These are phyloP conservation scores for Yponomeuta sedellus DNA, from an alignment of 2,888 invertebrate species.

Conservation along the genomic window DNA sequence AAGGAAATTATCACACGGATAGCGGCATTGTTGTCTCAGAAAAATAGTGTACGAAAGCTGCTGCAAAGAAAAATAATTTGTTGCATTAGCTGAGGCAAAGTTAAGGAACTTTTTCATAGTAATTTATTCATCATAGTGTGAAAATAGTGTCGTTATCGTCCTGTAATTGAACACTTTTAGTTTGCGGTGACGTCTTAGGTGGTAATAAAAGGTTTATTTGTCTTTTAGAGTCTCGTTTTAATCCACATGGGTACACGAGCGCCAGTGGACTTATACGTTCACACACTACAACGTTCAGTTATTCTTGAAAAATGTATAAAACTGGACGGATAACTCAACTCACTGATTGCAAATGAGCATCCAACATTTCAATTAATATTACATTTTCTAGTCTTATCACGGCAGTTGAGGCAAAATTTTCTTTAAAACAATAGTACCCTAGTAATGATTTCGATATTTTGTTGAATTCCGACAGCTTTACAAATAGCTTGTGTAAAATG, in stretches of 20 bases:
- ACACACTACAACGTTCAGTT: not conserved
- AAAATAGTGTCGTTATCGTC: not conserved
- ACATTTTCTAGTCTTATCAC: conserved; percentile 29
- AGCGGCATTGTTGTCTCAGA: not conserved
- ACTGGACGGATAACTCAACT: conserved; percentile 76
- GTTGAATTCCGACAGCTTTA: not conserved
- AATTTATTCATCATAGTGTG: not conserved
- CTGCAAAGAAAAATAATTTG: not conserved
- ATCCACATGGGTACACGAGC: not conserved
- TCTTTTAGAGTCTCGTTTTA: conserved; percentile 2
- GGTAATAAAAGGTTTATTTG: conserved; percentile 3
- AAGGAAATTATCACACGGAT: conserved; percentile 1
- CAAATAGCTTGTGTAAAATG: conserved; percentile 12
- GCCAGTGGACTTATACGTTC: not conserved
- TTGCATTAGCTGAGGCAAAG: conserved; percentile 12
- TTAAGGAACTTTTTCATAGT: conserved; percentile 14
- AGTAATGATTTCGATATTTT: not conserved
- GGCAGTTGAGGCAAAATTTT: conserved; percentile 11
- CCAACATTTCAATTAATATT: conserved; percentile 45
- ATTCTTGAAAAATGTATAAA: conserved; percentile 64
- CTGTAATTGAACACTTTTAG: not conserved
- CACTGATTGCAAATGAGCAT: conserved; percentile 72
- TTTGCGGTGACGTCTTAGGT: not conserved
- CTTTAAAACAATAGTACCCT: not conserved
- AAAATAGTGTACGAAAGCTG: conserved; percentile 3